Percentiles rank a stretch among this genome's conserved stretches.
Conservation (phyloP, 2,888 invertebrate species). For the Periphyllus acericola region DNA sequence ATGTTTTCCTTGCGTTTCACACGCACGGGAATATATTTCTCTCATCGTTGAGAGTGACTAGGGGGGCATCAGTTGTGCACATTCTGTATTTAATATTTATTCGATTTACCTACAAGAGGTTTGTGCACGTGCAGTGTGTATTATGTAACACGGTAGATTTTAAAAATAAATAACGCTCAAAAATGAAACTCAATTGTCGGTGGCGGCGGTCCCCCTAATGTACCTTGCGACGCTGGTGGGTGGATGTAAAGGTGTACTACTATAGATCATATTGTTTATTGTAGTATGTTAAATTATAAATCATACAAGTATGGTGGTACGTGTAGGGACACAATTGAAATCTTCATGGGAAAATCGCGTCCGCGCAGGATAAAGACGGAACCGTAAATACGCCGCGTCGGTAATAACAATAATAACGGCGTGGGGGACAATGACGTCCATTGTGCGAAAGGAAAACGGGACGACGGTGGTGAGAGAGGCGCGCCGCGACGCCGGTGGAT, state of each 20-base stretch:
- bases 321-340: background rate
- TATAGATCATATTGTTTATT: background rate
- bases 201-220: background rate
- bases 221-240: background rate
- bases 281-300: background rate
- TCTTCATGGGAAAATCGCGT: constrained; percentile 37
- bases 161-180: background rate
- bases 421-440: constrained; percentile 29
- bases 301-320: background rate
- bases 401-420: constrained; percentile 27
- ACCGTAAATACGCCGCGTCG: background rate
- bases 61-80: background rate
- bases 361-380: background rate
- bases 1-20: background rate
- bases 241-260: background rate
- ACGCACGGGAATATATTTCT: background rate
- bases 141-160: background rate
- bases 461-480: background rate
- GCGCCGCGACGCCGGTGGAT: background rate
- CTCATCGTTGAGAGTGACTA: background rate
- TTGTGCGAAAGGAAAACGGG: constrained; percentile 30
- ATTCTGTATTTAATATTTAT: constrained; percentile 9
- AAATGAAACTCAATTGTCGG: constrained; percentile 16
- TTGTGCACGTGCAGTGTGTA: background rate
- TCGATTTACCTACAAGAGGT: constrained; percentile 12